phyloP scores from a whole-genome alignment of 2,113 vertebrate species.

The Phyllopteryx taeniolatus region DNA sequence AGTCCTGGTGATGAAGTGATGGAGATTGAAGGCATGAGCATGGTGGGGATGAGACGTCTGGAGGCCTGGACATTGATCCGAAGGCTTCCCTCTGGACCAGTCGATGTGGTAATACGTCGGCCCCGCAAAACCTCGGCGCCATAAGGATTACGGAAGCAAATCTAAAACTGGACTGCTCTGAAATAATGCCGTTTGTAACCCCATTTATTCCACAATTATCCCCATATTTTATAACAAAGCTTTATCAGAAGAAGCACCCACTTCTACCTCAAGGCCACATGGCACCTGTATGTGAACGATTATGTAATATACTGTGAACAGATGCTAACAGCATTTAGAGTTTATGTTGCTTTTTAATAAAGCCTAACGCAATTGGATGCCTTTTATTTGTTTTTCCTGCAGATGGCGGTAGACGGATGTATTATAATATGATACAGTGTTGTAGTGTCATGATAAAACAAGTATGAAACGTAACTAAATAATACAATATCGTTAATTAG shows the following conservation, averaged over 20 bases:
- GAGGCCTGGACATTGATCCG: constrained; percentile 75
- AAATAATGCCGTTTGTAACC: not conserved
- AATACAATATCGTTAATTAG: too few relatives aligned
- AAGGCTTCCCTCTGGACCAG: constrained; percentile 67
- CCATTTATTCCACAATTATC: not conserved
- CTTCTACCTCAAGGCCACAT: constrained; percentile 45
- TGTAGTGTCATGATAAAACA: not conserved
- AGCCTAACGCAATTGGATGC: constrained; percentile 25
- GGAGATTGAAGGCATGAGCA: constrained; percentile 60
- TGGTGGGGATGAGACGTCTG: constrained; percentile 67
- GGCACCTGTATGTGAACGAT: constrained; percentile 9
- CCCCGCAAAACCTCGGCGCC: constrained; percentile 26
- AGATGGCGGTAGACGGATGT: constrained; percentile 12
- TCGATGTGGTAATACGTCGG: constrained; percentile 66
- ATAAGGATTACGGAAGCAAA: constrained; percentile 21
- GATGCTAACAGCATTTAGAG: constrained; percentile 16
- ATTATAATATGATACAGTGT: not conserved
- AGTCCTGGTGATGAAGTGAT: constrained; percentile 72
- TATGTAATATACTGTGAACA: constrained; percentile 49
- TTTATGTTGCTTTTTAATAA: constrained; percentile 58
- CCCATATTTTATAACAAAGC: not conserved
- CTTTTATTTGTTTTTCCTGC: constrained; percentile 13
- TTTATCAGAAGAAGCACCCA: not conserved
- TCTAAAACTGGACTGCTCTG: not conserved
- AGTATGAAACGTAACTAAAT: too few relatives aligned